Evolutionary conservation across 2,888 invertebrate genomes (phyloP).

Genomic region (Toxonevra muliebris): DNA sequence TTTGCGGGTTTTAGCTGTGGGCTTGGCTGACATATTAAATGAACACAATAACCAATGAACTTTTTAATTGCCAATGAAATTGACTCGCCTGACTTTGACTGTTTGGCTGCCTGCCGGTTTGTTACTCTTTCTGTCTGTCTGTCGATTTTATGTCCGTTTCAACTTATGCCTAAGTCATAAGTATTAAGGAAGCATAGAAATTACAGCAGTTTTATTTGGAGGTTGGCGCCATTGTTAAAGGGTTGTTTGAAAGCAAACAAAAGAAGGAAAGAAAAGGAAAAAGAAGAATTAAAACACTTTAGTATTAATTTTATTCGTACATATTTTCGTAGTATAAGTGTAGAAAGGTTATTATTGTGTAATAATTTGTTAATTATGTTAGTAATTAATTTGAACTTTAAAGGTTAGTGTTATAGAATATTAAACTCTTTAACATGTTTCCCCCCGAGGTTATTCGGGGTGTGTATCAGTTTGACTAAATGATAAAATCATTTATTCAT

Average conservation of each 20-base stretch:
- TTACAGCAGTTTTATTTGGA: slow-evolving; percentile 36
- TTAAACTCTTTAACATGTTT: too few species aligned
- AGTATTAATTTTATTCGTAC: slow-evolving; percentile 2
- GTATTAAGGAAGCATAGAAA: slow-evolving; percentile 24
- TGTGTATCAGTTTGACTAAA: too few species aligned
- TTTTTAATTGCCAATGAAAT: slow-evolving; percentile 43
- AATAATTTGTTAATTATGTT: background rate
- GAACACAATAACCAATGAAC: slow-evolving; percentile 37
- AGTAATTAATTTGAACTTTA: background rate
- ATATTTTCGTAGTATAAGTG: slow-evolving; percentile 12
- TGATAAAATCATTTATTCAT: too few species aligned
- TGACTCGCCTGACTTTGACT: slow-evolving; percentile 11
- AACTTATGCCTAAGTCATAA: background rate
- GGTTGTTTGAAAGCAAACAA: background rate
- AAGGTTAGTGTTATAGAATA: background rate
- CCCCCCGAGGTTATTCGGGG: too few species aligned
- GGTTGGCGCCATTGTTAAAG: slow-evolving; percentile 43
- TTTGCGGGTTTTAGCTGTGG: slow-evolving; percentile 26
- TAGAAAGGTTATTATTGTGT: background rate
- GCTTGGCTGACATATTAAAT: slow-evolving; percentile 32
- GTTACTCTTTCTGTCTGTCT: background rate
- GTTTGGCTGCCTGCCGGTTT: background rate
- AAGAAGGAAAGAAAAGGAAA: background rate
- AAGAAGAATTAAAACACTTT: too few species aligned
- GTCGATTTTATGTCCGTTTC: background rate